Base-by-base conservation (phyloP, 2,888 invertebrate species). In the Digitonthophagus gazella region DNA sequence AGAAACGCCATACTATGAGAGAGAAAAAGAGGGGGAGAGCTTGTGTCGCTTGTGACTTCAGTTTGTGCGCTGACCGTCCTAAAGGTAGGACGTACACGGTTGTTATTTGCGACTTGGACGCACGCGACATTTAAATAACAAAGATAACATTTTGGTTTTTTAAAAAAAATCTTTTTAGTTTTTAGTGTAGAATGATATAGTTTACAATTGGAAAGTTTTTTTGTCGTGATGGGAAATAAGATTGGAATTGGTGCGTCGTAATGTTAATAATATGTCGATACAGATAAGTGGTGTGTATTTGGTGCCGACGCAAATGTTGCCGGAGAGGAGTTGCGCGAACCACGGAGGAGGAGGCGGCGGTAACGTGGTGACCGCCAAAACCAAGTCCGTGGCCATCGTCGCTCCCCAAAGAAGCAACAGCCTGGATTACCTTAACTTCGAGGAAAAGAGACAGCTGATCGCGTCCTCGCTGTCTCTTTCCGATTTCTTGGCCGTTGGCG, bases 391-490 rank as follows among this genome's bases (percentile, higher is more conserved):
- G 69, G 89, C 90, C 66, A 90, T 90, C 20, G 89, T 90, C 22
- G 87, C 88, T 22, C 91, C 90, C 0, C 91, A 91, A 77, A 84
- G 93, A 78, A 93, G 93, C 84, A 93, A 90, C 83, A 93, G 93
- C 80, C 87, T 94, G 86, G 94, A 94, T 86, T 93, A 93, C 85
- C 87, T 95, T 69, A 95, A 95, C 85, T 95, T 95, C 82, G 94
- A 95, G 84, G 95, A 95, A 86, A 94, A 94, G 82, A 87, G 95
- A 77, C 93, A 94, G 84, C 85, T 95, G 80, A 95, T 95, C 75
- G 95, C 95, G 64, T 94, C 94, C 73, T 93, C 94, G 66, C 83
- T 95, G 80, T 94, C 94, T 73, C 86, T 95, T 71, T 93, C 93
- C 75, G 95, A 95, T 84, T 94, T 95, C 75, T 72, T 82, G 20